Base-by-base conservation (phyloP, 2,113 vertebrate species). In the Phainopepla nitens region DNA sequence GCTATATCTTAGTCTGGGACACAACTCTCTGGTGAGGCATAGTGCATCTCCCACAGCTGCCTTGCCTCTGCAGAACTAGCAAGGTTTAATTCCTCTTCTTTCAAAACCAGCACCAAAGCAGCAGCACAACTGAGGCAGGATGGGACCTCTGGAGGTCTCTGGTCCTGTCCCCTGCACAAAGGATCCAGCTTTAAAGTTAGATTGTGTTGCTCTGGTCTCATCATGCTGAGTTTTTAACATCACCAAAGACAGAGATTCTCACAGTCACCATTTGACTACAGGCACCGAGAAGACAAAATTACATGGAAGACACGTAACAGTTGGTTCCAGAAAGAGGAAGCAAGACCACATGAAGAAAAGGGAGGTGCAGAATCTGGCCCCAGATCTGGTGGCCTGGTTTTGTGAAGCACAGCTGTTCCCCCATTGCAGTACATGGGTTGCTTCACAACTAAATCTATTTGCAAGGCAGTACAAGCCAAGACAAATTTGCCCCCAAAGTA, bases 401-500 rank as follows among this genome's bases (percentile, higher is more conserved):
- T 24, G 35, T 51, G n/a, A 87, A 82, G 51, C 49, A 68, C 0
- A 4, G 11, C 66, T 89, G 33, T 35, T 89, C 29, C 72, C 70
- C 70, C 61, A 35, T 6, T 87, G 70, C 61, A 82, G 82, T 53
- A 13, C 61, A 22, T 19, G 69, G 27, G 45, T 45, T 75, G 42
- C 56, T 79, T 95, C 49, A 66, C 71, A 90, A 78, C 13, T 80
- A 54, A 80, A 61, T 71, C 56, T 54, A 57, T 82, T 75, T 87
- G 72, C 77, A 82, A 82, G 77, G 42, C 80, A 60, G 31, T 75
- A 87, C 65, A 84, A 95, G 83, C 69, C 88, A 95, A 93, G 90
- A 95, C 41, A 95, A 95, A 95, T 96, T 89, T 95, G 44, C 90
- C 93, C 82, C 76, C 60, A 76, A 96, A 97, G 96, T 95, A 95